Percentiles rank a stretch among this genome's conserved stretches.
Conservation (phyloP, 2,888 invertebrate species). For the Tenodera sinensis region DNA sequence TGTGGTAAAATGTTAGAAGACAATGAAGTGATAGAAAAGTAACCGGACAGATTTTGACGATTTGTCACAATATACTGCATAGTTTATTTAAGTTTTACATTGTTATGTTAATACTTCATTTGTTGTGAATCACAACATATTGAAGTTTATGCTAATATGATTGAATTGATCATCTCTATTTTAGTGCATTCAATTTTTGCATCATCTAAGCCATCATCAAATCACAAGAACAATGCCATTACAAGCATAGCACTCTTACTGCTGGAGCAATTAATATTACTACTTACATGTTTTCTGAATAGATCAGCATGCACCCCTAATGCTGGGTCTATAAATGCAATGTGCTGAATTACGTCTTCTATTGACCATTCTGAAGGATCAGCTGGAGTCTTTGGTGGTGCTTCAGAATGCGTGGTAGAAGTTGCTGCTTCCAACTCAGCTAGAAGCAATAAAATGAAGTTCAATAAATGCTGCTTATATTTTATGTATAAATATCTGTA, state of each 20-base stretch:
- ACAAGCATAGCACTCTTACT: not conserved
- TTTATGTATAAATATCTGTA: no score
- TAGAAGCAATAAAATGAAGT: not conserved
- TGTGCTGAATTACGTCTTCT: conserved; percentile 90
- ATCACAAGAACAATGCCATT: not conserved
- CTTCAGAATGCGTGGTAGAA: conserved; percentile 56
- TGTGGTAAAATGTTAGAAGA: no score
- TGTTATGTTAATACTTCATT: no score
- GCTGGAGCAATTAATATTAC: not conserved
- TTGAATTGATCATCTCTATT: no score
- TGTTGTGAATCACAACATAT: no score
- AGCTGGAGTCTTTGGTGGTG: conserved; percentile 46
- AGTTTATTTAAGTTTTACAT: no score
- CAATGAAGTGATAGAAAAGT: no score
- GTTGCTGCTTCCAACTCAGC: conserved; percentile 64
- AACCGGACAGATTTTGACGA: no score
- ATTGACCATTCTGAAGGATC: conserved; percentile 85
- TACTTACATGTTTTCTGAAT: conserved; percentile 87
- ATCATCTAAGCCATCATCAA: no score
- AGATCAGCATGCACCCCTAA: conserved; percentile 85
- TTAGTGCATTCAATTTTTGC: no score
- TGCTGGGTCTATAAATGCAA: conserved; percentile 78
- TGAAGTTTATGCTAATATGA: no score
- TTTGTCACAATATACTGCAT: no score
- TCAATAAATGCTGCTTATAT: not conserved